These are phyloP conservation scores for Mythimna pallens DNA, from an alignment of 2,888 invertebrate species.

Conservation along the genomic window DNA sequence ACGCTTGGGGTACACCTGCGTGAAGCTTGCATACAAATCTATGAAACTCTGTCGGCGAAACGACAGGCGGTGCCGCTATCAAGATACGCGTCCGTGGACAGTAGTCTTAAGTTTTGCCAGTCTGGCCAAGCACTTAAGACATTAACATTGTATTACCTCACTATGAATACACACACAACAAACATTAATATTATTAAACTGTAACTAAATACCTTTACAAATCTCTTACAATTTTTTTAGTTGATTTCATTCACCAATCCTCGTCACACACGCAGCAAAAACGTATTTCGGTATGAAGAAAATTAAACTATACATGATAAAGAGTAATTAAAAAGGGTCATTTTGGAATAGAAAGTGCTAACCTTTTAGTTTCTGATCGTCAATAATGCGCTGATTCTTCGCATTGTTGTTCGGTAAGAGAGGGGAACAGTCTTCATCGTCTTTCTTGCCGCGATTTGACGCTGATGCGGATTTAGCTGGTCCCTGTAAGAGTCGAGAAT, in stretches of 20 bases:
- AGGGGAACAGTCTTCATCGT: slow-evolving; percentile 95
- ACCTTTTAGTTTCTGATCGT: slow-evolving; percentile 97
- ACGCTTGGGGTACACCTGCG: no score
- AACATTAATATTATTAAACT: background rate
- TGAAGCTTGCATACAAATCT: no score
- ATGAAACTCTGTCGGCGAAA: no score
- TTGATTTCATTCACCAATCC: slow-evolving; percentile 14
- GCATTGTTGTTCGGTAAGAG: slow-evolving; percentile 95
- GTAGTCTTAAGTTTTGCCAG: no score
- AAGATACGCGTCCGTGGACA: no score
- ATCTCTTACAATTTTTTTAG: slow-evolving; percentile 9
- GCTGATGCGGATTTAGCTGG: slow-evolving; percentile 82
- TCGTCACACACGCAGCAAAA: slow-evolving; percentile 44
- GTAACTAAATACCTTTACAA: slow-evolving; percentile 31
- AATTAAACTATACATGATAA: slow-evolving; percentile 38
- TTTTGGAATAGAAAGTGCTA: slow-evolving; percentile 20
- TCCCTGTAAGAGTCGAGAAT: slow-evolving; percentile 67
- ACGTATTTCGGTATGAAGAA: slow-evolving; percentile 42
- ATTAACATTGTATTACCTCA: background rate
- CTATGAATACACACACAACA: background rate
- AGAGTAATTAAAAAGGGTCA: slow-evolving; percentile 5
- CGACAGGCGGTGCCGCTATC: no score
- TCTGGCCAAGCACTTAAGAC: background rate
- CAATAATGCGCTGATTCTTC: slow-evolving; percentile 97
- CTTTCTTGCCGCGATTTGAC: slow-evolving; percentile 92